Evolutionary conservation across 1,140 invertebrate genomes (phyloP), one percentile per base, ranked within the genome.

Genomic region (Sitophilus oryzae): DNA sequence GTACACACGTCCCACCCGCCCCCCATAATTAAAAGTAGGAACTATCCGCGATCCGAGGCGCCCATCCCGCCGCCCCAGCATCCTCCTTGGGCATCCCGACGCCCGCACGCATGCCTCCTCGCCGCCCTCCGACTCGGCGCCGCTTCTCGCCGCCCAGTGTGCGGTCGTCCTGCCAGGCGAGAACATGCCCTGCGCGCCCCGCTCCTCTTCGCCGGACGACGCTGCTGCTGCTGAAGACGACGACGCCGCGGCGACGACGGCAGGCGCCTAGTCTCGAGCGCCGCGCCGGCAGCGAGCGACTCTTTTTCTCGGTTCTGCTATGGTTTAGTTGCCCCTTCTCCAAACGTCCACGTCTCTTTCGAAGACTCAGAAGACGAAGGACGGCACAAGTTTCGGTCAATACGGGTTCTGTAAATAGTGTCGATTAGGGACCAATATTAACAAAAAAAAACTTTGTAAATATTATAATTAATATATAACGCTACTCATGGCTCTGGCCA

Each of bases 341-440:
- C n/a, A n/a, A n/a, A n/a, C n/a, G n/a, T n/a, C n/a, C n/a, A n/a
- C n/a, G n/a, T n/a, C n/a, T n/a, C n/a, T n/a, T n/a, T n/a, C n/a
- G n/a, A n/a, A n/a, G n/a, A n/a, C n/a, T 23, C 49, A 41, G 45
- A 46, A 35, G 42, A 11, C 11, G n/a, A 36, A 38, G 43, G 46
- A 40, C 48, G 56, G 61, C 58, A 62, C 54, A 61, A 59, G 54
- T 66, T 70, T 63, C 62, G 69, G 64, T 47, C 62, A 59, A 62
- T 61, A 68, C 67, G 69, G 69, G 67, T 71, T 67, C 50, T 69
- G 66, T 66, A 70, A 36, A 69, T 70, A 68, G 65, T 66, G 66
- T 64, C 60, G n/a, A 63, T 58, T 68, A 67, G 63, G 66, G 68
- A 70, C 66, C 69, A 69, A 69, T 37, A 15, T n/a, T n/a, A n/a